phyloP scores from a whole-genome alignment of 2,888 invertebrate genomes.

The Caenorhabditis auriculariae region DNA sequence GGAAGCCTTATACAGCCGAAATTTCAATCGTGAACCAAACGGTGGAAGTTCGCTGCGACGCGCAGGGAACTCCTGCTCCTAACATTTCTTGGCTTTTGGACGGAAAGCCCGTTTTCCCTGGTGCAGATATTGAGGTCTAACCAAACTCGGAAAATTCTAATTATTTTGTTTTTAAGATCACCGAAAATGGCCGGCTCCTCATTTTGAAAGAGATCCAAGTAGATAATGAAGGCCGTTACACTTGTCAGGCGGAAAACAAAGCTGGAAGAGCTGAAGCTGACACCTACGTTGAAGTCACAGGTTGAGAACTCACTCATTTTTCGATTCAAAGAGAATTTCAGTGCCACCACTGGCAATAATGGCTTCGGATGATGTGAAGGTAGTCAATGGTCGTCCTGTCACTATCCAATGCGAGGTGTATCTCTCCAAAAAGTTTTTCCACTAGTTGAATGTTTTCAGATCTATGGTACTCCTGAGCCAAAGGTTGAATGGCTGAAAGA shows the following conservation, averaged over 20 bases:
- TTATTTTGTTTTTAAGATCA: slow-evolving; percentile 11
- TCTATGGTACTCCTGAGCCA: slow-evolving; percentile 64
- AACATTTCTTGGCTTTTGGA: slow-evolving; percentile 46
- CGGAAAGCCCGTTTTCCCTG: slow-evolving; percentile 41
- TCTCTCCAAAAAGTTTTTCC: not conserved
- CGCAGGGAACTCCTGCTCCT: slow-evolving; percentile 26
- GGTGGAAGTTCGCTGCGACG: slow-evolving; percentile 64
- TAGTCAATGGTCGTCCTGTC: slow-evolving; percentile 63
- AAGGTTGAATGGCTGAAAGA: slow-evolving; percentile 67
- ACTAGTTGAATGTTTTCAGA: slow-evolving; percentile 19
- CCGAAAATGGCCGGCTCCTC: slow-evolving; percentile 13
- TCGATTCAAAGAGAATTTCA: slow-evolving; percentile 19
- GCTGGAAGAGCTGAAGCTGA: slow-evolving; percentile 64
- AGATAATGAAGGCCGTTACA: slow-evolving; percentile 64
- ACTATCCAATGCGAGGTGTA: slow-evolving; percentile 65
- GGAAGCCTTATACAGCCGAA: slow-evolving; percentile 49
- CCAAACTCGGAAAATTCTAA: not conserved
- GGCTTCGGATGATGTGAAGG: slow-evolving; percentile 49
- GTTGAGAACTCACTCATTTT: slow-evolving; percentile 17
- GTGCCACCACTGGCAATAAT: slow-evolving; percentile 52
- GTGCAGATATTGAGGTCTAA: slow-evolving; percentile 25
- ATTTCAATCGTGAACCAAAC: slow-evolving; percentile 64
- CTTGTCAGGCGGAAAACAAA: slow-evolving; percentile 65
- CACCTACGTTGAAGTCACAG: slow-evolving; percentile 56
- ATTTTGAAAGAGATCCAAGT: slow-evolving; percentile 19